Evolutionary conservation across 2,797 vertebrate species (phyloP).

Genomic region (Eulemur albifrons): DNA sequence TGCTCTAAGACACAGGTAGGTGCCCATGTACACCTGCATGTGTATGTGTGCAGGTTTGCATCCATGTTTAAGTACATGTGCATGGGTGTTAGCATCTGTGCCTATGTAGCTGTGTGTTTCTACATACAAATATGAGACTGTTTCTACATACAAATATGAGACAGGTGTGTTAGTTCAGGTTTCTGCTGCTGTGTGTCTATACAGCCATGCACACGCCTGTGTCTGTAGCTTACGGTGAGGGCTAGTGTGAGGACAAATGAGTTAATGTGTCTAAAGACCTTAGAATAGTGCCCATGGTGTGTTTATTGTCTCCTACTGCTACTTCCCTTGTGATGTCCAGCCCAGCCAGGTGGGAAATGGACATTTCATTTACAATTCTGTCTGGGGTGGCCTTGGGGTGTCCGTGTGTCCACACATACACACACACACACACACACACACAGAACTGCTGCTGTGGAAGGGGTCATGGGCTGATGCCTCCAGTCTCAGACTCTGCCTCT

Average conservation of each 20-base stretch:
- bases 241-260: neutral
- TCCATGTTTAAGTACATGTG: neutral
- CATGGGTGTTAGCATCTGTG: neutral
- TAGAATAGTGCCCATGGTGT: neutral
- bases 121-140: neutral
- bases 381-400: neutral
- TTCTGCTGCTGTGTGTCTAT: neutral
- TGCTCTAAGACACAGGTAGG: neutral
- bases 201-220: neutral
- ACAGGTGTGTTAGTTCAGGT: neutral
- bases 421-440: neutral
- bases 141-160: neutral
- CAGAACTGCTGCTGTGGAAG: neutral
- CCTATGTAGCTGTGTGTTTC: neutral
- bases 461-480: neutral
- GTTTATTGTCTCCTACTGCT: neutral
- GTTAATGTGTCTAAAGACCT: neutral
- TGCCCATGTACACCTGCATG: rapidly evolving
- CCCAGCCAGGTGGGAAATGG: neutral
- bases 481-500: neutral
- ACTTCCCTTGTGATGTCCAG: neutral
- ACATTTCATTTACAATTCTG: neutral
- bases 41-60: too few relatives aligned
- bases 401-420: neutral
- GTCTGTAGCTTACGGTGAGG: neutral